Conservation (phyloP, 2,797 vertebrate genomes). For the Chelonia mydas region DNA sequence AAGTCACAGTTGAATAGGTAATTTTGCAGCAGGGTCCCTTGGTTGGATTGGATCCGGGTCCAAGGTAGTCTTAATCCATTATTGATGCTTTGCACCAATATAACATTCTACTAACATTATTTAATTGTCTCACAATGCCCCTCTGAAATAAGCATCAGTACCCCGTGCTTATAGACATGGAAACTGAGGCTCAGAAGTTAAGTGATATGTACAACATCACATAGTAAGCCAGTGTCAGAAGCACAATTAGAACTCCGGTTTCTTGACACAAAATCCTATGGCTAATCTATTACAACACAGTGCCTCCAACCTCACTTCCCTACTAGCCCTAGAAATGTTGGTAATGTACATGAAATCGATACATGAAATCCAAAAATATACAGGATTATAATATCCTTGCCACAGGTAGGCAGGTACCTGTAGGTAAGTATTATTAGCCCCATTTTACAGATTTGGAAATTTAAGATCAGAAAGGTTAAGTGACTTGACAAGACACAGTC, state of each 20-base stretch:
- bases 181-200: neutral
- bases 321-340: neutral
- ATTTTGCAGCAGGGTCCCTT: neutral
- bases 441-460: rapidly evolving
- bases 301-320: no score
- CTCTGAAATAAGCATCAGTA: neutral
- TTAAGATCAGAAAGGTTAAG: rapidly evolving
- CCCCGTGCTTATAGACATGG: neutral
- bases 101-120: neutral
- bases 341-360: rapidly evolving
- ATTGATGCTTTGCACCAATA: neutral
- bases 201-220: neutral
- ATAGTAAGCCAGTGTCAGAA: neutral
- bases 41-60: neutral
- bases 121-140: neutral
- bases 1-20: neutral
- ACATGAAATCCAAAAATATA: rapidly evolving
- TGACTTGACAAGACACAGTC: rapidly evolving
- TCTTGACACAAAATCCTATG: neutral
- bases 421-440: neutral
- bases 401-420: rapidly evolving
- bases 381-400: neutral
- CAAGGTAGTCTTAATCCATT: neutral
- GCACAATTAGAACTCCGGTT: neutral
- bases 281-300: neutral